A percentile compares a stretch with the other conserved stretches of the same genome.
phyloP scores from a whole-genome alignment of 2,888 invertebrate genomes.

The Fragum whitleyi region DNA sequence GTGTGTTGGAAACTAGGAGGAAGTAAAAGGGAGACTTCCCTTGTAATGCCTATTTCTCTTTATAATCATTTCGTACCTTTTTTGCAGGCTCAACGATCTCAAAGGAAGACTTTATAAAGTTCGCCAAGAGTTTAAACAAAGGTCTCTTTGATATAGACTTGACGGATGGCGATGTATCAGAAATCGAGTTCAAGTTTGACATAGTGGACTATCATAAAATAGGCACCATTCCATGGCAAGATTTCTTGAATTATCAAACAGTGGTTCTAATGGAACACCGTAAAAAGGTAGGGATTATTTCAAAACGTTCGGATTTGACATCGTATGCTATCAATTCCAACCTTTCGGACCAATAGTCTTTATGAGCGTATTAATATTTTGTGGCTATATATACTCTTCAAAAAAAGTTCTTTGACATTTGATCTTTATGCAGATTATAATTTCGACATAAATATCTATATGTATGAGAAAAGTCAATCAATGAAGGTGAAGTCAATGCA shows the following conservation, averaged over 20 bases:
- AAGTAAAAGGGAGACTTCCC: too few relatives aligned
- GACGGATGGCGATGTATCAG: conserved; percentile 59
- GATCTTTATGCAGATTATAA: too few relatives aligned
- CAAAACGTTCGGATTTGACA: too few relatives aligned
- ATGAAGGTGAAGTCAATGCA: too few relatives aligned
- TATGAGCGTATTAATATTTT: too few relatives aligned
- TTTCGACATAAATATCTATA: too few relatives aligned
- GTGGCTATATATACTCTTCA: conserved; percentile 24
- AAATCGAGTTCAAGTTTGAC: conserved; percentile 63
- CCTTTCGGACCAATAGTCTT: too few relatives aligned
- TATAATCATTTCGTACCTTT: too few relatives aligned
- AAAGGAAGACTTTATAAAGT: conserved; percentile 41
- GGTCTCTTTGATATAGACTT: conserved; percentile 53
- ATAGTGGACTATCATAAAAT: conserved; percentile 62
- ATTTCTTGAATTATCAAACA: conserved; percentile 74
- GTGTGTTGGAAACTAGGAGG: too few relatives aligned
- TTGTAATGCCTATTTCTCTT: neutral
- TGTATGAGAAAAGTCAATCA: too few relatives aligned
- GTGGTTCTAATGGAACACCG: conserved; percentile 65
- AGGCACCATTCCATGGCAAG: conserved; percentile 70
- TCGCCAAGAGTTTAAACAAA: conserved; percentile 28
- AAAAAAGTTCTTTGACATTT: too few relatives aligned
- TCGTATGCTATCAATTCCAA: too few relatives aligned
- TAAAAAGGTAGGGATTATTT: conserved; percentile 65
- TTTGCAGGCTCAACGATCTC: neutral